These are phyloP conservation scores for Drosophila obscura DNA, from an alignment of 1,140 invertebrate species.

Conservation along the genomic window DNA sequence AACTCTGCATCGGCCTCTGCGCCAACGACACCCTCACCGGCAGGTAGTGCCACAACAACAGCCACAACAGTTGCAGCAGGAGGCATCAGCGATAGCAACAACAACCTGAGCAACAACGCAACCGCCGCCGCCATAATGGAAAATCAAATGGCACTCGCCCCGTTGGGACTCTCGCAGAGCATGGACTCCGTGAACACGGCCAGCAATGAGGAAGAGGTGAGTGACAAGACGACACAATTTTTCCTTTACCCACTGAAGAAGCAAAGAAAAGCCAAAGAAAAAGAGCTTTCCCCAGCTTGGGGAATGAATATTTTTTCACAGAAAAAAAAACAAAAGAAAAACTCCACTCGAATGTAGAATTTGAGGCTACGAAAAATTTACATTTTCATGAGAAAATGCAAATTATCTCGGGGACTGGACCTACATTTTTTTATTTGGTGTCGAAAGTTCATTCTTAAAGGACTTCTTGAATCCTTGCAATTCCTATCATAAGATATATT, in stretches of 20 bases:
- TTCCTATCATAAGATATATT: too few relatives aligned
- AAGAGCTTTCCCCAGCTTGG: slow-evolving; percentile 26
- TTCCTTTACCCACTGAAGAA: not conserved
- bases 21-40: slow-evolving; percentile 78
- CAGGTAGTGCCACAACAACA: slow-evolving; percentile 52
- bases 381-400: slow-evolving; percentile 35
- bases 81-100: slow-evolving; percentile 37
- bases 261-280: slow-evolving; percentile 13
- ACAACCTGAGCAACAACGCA: slow-evolving; percentile 58
- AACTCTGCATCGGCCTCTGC: slow-evolving; percentile 72
- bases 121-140: slow-evolving; percentile 74
- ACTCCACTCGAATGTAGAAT: slow-evolving; percentile 19
- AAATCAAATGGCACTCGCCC: slow-evolving; percentile 82
- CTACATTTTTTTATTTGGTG: too few relatives aligned
- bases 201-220: slow-evolving; percentile 95
- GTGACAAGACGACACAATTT: slow-evolving; percentile 72
- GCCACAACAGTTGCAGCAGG: slow-evolving; percentile 24
- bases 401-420: slow-evolving; percentile 24
- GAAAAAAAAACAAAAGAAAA: too few relatives aligned
- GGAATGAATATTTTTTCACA: slow-evolving; percentile 20
- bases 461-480: too few relatives aligned
- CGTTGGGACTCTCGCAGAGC: slow-evolving; percentile 89
- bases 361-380: slow-evolving; percentile 33
- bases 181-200: slow-evolving; percentile 97
- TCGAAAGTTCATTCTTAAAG: too few relatives aligned